Base-by-base conservation (phyloP, 2,888 invertebrate genomes). In the Xestia ashworthii region DNA sequence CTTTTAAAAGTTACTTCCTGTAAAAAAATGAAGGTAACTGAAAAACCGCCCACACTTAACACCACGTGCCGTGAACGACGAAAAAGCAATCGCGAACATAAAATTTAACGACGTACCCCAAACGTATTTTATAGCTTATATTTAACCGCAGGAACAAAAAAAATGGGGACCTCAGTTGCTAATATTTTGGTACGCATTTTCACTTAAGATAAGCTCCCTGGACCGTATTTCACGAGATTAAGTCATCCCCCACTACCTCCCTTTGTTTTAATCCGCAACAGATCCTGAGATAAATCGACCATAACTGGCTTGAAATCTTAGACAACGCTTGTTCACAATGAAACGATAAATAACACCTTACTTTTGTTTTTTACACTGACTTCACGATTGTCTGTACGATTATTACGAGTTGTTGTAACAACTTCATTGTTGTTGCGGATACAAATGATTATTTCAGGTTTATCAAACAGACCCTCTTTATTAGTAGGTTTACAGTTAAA, bases 191-290 rank as follows among this genome's bases (percentile, higher is more conserved):
- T 89, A 90, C 89, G 90, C 90, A 86, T 93, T 93, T 93, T 92
- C 92, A 92, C 92, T 93, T 91, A 88, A 93, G 93, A 93, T 93
- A 93, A 93, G 90, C 90, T 9, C 88, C 84, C 86, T 74, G 85
- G 88, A 90, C 91, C 91, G 91, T 93, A 93, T 93, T 93, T 93
- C 88, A 93, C 89, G 90, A 93, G 93, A 93, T 93, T 92, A 93
- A 92, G 91, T 90, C 92, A 90, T 89, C 89, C 80, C 83, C 86
- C 90, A 84, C 87, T 90, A 86, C 74, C 85, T 81, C 87, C 89
- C 89, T 91, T 93, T 92, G 92, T 93, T 93, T 92, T 92, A 93
- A 93, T 93, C 92, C 91, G 83, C 80, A 89, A 87, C 87, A 90
- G 90, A 92, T 91, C 91, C 90, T 70, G 86, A 92, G 91, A 93